Evolutionary conservation across 2,113 vertebrate genomes (phyloP).

Genomic region (Calidris pygmaea): DNA sequence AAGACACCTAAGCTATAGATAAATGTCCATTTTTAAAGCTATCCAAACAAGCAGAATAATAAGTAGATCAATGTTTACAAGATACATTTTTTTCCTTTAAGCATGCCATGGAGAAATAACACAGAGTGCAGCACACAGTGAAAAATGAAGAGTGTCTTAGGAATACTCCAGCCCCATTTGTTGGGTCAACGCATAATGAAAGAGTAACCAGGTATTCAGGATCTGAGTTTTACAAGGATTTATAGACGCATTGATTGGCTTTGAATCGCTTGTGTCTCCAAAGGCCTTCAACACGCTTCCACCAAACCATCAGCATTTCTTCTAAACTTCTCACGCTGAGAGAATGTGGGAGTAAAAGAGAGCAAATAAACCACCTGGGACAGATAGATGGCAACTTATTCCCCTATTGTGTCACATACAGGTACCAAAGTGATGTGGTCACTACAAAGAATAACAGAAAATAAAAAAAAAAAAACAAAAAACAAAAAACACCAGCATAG

Average conservation of each 20-base stretch:
- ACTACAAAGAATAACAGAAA: not conserved
- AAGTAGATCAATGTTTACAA: constrained; percentile 32
- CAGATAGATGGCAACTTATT: not conserved
- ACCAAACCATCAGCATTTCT: not conserved
- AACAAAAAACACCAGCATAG: too few relatives aligned
- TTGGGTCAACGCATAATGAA: constrained; percentile 18
- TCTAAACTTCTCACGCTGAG: not conserved
- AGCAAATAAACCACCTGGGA: not conserved
- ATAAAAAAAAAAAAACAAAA: not conserved
- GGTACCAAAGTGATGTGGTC: not conserved
- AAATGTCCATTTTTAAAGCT: constrained; percentile 19
- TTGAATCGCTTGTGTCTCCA: constrained; percentile 23
- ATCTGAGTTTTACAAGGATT: constrained; percentile 41
- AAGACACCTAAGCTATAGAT: not conserved
- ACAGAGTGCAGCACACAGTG: not conserved
- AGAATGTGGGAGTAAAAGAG: not conserved
- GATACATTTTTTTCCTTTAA: not conserved
- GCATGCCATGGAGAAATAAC: constrained; percentile 10
- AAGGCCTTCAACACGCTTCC: not conserved
- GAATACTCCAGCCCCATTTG: constrained; percentile 8
- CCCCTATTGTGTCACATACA: not conserved
- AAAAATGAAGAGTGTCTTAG: constrained; percentile 28
- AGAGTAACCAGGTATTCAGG: constrained; percentile 13
- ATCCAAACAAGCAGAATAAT: constrained; percentile 34
- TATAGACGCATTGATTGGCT: constrained; percentile 37